Evolutionary conservation across 2,888 invertebrate species (phyloP), one percentile per base, ranked within the genome.

Genomic region (Eledone cirrhosa): DNA sequence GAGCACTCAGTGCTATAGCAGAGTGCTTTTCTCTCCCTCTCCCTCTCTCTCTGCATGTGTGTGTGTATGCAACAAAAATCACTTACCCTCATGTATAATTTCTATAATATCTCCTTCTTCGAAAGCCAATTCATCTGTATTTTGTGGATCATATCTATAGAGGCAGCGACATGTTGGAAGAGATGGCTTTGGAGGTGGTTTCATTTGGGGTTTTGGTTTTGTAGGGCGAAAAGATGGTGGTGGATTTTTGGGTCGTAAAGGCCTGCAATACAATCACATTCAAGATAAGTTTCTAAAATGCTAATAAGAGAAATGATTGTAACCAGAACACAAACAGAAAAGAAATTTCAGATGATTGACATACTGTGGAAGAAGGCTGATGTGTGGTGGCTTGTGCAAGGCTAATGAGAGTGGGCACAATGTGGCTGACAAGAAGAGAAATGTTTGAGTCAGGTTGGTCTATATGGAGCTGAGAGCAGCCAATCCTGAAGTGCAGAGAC

Each of bases 101-200:
- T 94, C 93, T 80, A 94, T 91, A 53, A 92, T 87, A 79, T 94
- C 93, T 29, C 93, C 93, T 83, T 93, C 93, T 78, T 92, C 91
- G 81, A 94, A 92, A 77, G 91, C 92, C 13, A 94, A 89, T 85
- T 94, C 94, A 86, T 94, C 94, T 22, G 93, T 91, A 88, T 94
- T 94, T 86, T 93, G 93, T 5, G 94, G 93, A 83, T 92, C 93
- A 85, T 94, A 94, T 59, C 93, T 92, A 87, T 93, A 94, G 78
- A 94, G 89, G 74, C 92, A 92, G 82, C 91, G 91, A 41, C 92
- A 92, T 80, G 86, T 82, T 8, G 88, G 88, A 67, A 87, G 80
- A 14, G 79, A 48, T 14, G 88, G 86, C 69, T 85, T 85, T 16
- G 88, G 86, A 80, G 86, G 85, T 19, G 86, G 83, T 16, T 88